These are phyloP conservation scores for Mastomys natalensis DNA, from an alignment of 2,113 vertebrate genomes.

Conservation along the genomic window DNA sequence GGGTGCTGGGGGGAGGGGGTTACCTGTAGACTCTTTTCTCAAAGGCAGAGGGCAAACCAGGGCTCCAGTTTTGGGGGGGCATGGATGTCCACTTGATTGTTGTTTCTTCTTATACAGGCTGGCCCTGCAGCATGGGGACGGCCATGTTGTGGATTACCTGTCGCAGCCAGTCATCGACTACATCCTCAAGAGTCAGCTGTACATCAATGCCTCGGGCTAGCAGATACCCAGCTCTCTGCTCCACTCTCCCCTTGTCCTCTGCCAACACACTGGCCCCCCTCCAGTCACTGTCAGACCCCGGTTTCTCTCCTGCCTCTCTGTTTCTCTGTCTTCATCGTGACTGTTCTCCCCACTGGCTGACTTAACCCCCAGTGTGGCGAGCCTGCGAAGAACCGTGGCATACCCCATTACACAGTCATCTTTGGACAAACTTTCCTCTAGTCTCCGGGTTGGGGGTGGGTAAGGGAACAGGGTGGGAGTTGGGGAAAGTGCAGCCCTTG, in stretches of 20 bases:
- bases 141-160: slow-evolving; percentile 98
- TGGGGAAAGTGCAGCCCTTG: slow-evolving; percentile 54
- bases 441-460: slow-evolving; percentile 52
- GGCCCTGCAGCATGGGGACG: slow-evolving; percentile 98
- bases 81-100: background rate
- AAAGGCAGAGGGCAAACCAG: background rate
- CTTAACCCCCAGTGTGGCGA: slow-evolving; percentile 69
- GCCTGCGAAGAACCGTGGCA: slow-evolving; percentile 71
- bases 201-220: slow-evolving; percentile 98
- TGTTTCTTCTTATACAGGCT: slow-evolving; percentile 87
- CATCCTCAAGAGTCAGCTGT: slow-evolving; percentile 98
- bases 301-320: slow-evolving; percentile 84
- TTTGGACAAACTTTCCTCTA: slow-evolving; percentile 66
- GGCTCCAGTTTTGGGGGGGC: accelerated
- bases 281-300: slow-evolving; percentile 71
- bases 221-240: slow-evolving; percentile 50
- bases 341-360: slow-evolving; percentile 77
- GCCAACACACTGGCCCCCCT: slow-evolving; percentile 66
- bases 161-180: slow-evolving; percentile 98
- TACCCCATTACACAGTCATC: slow-evolving; percentile 67
- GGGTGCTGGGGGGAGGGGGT: background rate
- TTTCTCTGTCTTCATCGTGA: slow-evolving; percentile 76
- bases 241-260: slow-evolving; percentile 77
- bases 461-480: slow-evolving; percentile 55
- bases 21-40: background rate